Evolutionary conservation across 1,140 invertebrate species (phyloP), one percentile per base, ranked within the genome.

Genomic region (Amphibalanus amphitrite): DNA sequence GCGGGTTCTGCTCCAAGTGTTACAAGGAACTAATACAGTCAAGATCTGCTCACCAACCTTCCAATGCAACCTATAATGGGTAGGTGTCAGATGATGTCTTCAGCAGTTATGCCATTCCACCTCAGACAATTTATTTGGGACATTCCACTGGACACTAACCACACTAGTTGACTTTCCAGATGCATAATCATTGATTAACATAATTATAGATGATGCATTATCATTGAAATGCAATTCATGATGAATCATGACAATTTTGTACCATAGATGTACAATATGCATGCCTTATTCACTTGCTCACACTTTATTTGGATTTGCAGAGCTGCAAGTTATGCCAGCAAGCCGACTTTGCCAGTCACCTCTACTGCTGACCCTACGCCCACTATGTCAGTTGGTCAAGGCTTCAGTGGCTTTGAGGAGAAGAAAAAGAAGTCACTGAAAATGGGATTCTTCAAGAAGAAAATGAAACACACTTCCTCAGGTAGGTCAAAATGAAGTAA

Each of bases 1-100:
- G 95, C 79, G 91, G 95, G 25, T 95, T 95, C 79, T 99, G 97
- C 80, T 98, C 95, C 29, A 90, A 95, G 82, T 99, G 87, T 75
- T 87, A 86, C 79, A 79, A 81, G 69, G 81, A 83, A 71, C 79
- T 72, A 28, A 67, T 80, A 28, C 47, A 59, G 47, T 13, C 13
- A 1, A 20, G 20, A 3, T 13, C 47, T 1, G 47, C 20, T 8
- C 47, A 1, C 13, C 47, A 23, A 1, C 20, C 47, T 13, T 20
- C 47, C 47, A 59, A 20, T 23, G 17, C 13, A 3, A 20, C 1
- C 47, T 23, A 23, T 1, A 59, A 59, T 3, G 47, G 13, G 47
- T 59, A 59, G 1, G 47, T 20, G 1, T 20, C 47, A 59, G 47
- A 17, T 38, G 38, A 6, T 17, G 38, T 38, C 6, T 17, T 38